A percentile compares a stretch with the other conserved stretches of the same genome.
These are phyloP conservation scores for Phengaris alcon DNA, from an alignment of 2,888 invertebrate genomes.

Conservation along the genomic window DNA sequence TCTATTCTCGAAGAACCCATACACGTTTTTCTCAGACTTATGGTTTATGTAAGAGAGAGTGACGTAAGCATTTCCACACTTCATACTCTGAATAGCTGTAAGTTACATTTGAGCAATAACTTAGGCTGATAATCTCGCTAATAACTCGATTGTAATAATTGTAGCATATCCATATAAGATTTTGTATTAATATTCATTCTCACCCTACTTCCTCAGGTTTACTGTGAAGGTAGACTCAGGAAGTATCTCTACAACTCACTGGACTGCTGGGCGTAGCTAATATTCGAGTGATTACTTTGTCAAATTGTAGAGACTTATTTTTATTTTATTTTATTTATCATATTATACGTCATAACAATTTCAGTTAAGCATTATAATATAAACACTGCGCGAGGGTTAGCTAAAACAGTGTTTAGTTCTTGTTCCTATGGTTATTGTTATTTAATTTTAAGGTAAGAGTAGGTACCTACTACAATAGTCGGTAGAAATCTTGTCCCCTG, in stretches of 20 bases:
- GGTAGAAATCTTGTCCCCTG: neutral
- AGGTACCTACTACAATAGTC: too few relatives aligned
- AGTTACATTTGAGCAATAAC: neutral
- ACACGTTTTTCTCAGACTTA: conserved; percentile 24
- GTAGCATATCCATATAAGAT: conserved; percentile 7
- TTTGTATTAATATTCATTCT: neutral
- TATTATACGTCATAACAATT: too few relatives aligned
- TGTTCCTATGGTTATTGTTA: too few relatives aligned
- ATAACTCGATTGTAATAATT: conserved; percentile 8
- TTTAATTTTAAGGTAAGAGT: too few relatives aligned
- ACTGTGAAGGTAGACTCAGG: neutral
- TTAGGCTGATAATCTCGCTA: conserved; percentile 18
- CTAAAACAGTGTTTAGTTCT: too few relatives aligned
- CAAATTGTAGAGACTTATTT: too few relatives aligned
- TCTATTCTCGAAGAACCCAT: conserved; percentile 26
- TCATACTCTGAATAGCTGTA: conserved; percentile 17
- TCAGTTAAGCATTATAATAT: too few relatives aligned
- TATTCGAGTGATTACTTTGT: too few relatives aligned
- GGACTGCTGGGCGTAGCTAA: too few relatives aligned
- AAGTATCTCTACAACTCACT: too few relatives aligned
- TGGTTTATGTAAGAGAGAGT: conserved; percentile 27
- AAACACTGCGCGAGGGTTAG: too few relatives aligned
- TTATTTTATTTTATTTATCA: too few relatives aligned
- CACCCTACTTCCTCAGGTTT: neutral
- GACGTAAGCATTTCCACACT: conserved; percentile 21